Percentiles rank a stretch among this genome's conserved stretches.
Evolutionary conservation across 2,113 vertebrate species (phyloP).

Genomic region (Gallinago jamesoni): DNA sequence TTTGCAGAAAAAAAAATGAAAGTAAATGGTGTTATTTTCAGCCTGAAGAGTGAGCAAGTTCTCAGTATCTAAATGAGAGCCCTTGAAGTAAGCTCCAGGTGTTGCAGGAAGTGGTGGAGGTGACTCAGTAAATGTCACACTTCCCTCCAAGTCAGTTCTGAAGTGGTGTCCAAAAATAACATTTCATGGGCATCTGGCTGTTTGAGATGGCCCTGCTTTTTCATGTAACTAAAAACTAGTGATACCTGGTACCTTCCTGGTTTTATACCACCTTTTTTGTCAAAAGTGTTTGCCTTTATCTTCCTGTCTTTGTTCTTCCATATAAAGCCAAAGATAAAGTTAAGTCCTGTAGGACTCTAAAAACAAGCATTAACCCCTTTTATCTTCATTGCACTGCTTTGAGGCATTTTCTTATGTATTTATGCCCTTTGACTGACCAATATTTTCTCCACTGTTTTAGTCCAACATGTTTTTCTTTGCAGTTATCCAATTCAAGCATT

Average conservation of each 20-base stretch:
- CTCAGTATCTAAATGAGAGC: conserved; percentile 56
- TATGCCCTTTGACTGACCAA: neutral
- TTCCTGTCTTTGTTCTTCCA: neutral
- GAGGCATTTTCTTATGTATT: neutral
- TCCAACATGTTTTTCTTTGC: neutral
- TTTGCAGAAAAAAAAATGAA: conserved; percentile 56
- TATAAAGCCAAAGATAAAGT: neutral
- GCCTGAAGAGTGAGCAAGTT: conserved; percentile 44
- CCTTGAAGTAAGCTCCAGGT: conserved; percentile 59
- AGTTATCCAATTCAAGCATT: neutral
- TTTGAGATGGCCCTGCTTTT: neutral
- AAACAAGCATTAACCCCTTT: neutral
- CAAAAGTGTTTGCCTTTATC: neutral
- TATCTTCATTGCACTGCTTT: neutral
- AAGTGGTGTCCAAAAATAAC: conserved; percentile 35
- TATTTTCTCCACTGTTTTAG: neutral
- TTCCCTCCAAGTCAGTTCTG: conserved; percentile 49
- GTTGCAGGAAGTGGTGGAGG: conserved; percentile 60
- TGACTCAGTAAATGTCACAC: conserved; percentile 64
- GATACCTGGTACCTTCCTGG: neutral
- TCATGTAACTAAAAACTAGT: neutral
- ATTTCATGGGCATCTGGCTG: conserved; percentile 7
- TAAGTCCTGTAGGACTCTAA: neutral
- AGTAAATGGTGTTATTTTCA: conserved; percentile 53
- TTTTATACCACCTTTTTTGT: neutral